Conservation (phyloP, 2,113 vertebrate species). For the Gymnobelideus leadbeateri region DNA sequence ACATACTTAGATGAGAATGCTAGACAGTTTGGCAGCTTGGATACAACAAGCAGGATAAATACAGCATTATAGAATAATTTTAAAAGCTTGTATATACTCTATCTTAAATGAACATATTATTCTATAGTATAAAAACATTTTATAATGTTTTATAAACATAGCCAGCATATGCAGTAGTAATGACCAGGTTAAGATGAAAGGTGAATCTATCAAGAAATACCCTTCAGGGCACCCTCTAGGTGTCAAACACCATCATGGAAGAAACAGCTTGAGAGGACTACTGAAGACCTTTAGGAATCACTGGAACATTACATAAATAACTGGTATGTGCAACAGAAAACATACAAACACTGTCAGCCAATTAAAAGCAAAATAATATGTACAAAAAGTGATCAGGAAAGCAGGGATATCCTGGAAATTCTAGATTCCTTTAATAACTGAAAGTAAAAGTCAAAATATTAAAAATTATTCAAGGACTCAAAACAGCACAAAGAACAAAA, state of each 20-base stretch:
- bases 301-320: background rate
- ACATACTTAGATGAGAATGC: background rate
- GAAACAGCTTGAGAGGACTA: background rate
- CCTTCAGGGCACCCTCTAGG: background rate
- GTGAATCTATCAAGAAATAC: background rate
- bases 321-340: background rate
- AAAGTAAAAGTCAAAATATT: background rate
- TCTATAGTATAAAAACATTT: background rate
- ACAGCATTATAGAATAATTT: background rate
- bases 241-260: background rate
- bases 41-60: background rate
- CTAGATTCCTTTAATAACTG: background rate
- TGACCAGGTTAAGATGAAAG: background rate
- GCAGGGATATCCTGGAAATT: background rate
- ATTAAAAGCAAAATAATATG: background rate
- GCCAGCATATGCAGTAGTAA: background rate
- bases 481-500: background rate
- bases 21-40: background rate
- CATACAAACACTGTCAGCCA: background rate
- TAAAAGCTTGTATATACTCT: background rate
- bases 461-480: background rate
- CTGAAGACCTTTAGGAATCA: background rate
- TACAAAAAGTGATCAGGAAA: background rate
- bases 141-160: background rate
- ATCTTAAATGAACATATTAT: background rate